phyloP scores from a whole-genome alignment of 2,888 invertebrate genomes.

The Meta bourneti region DNA sequence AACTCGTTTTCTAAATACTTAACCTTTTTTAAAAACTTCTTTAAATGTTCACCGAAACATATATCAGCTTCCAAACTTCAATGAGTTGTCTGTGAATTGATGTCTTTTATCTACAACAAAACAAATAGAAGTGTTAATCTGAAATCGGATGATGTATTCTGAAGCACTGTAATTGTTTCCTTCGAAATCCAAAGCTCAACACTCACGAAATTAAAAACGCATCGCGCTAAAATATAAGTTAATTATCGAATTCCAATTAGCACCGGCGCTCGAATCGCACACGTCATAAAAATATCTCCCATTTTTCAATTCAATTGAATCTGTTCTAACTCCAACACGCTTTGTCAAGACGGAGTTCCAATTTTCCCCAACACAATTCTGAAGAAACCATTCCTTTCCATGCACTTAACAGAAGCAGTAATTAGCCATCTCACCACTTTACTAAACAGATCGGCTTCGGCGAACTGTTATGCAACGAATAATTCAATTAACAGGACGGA shows the following conservation, averaged over 20 bases:
- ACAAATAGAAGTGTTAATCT: not conserved
- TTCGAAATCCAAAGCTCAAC: not conserved
- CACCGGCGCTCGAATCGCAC: not conserved
- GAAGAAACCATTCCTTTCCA: not conserved
- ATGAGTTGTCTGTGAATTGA: too few species aligned
- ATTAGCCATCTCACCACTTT: not conserved
- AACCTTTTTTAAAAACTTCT: too few species aligned
- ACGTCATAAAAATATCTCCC: not conserved
- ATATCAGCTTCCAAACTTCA: too few species aligned
- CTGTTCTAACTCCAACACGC: not conserved
- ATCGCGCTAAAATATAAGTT: not conserved
- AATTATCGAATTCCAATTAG: not conserved
- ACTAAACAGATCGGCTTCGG: not conserved
- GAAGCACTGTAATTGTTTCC: not conserved
- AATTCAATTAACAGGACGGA: slow-evolving; percentile 40
- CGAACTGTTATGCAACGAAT: not conserved
- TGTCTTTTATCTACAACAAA: not conserved
- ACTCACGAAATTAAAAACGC: not conserved
- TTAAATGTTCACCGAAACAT: too few species aligned
- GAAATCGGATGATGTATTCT: not conserved
- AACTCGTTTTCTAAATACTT: not conserved
- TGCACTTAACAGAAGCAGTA: not conserved
- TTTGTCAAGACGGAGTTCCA: not conserved
- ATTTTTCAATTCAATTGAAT: not conserved
- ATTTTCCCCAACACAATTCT: not conserved